phyloP scores from a whole-genome alignment of 2,888 invertebrate species.

The Diarsia dahlii region DNA sequence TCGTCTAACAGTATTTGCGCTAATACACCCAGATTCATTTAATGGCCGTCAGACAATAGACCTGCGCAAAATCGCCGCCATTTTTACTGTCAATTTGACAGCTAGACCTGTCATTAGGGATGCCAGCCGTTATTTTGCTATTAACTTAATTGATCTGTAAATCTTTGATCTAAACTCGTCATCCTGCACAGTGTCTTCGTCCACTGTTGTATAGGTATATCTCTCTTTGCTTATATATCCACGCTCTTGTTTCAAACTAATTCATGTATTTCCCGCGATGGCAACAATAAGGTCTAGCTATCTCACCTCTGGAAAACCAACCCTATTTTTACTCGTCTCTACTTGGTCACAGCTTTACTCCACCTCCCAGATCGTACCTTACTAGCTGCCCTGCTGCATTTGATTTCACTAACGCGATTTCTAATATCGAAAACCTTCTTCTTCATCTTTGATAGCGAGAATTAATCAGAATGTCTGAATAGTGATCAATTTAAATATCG shows the following conservation, averaged over 20 bases:
- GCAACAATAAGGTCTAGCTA: neutral
- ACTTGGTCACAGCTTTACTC: neutral
- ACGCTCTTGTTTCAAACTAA: neutral
- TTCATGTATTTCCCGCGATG: neutral
- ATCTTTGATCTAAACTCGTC: conserved; percentile 4
- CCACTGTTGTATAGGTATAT: neutral
- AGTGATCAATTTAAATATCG: neutral
- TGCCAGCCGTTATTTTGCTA: conserved; percentile 44
- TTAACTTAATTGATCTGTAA: conserved; percentile 22
- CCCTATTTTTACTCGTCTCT: neutral
- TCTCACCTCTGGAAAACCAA: neutral
- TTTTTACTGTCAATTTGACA: conserved; percentile 75
- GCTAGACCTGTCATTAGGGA: conserved; percentile 60
- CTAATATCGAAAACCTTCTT: neutral
- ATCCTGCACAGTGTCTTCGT: neutral
- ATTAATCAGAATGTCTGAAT: neutral
- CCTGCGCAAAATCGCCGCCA: conserved; percentile 59
- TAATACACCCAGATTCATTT: conserved; percentile 34
- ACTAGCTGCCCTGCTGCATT: neutral
- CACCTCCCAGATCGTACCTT: neutral
- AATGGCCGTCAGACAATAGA: conserved; percentile 49
- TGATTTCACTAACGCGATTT: neutral
- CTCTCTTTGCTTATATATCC: neutral
- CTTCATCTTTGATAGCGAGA: conserved; percentile 9
- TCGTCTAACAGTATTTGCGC: conserved; percentile 30